These are phyloP conservation scores for Microcebus jonahi DNA, from an alignment of 2,113 vertebrate genomes.

Conservation along the genomic window DNA sequence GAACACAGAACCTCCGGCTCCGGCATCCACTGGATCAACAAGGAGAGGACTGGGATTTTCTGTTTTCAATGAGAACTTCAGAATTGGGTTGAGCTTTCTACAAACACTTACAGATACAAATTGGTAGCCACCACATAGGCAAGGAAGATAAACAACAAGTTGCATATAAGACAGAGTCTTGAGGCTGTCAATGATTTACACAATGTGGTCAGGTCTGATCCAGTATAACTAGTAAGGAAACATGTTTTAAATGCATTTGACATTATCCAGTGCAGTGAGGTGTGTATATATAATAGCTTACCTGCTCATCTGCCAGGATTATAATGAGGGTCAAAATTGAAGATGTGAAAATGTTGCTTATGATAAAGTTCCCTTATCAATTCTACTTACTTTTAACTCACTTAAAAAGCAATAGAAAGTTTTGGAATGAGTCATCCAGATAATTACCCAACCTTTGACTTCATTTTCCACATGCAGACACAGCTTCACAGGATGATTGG, in stretches of 20 bases:
- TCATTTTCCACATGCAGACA: background rate
- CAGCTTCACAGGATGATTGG: background rate
- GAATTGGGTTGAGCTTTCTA: background rate
- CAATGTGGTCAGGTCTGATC: background rate
- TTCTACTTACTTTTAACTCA: background rate
- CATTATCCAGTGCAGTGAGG: background rate
- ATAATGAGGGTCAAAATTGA: background rate
- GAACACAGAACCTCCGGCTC: fast-evolving
- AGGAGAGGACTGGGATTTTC: background rate
- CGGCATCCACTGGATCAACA: background rate
- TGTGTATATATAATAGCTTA: background rate
- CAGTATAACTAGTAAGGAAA: background rate
- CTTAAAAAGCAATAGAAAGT: background rate
- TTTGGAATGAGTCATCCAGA: background rate
- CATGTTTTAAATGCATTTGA: background rate
- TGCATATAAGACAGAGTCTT: background rate
- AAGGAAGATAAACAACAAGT: background rate
- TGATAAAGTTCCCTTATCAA: background rate
- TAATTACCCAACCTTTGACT: background rate
- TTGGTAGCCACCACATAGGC: background rate
- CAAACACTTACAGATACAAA: background rate
- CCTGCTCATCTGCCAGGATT: background rate
- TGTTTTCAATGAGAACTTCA: background rate
- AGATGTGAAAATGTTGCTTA: background rate
- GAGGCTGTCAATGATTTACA: background rate